phyloP scores from a whole-genome alignment of 2,113 vertebrate genomes.

The Rhinopithecus roxellana region DNA sequence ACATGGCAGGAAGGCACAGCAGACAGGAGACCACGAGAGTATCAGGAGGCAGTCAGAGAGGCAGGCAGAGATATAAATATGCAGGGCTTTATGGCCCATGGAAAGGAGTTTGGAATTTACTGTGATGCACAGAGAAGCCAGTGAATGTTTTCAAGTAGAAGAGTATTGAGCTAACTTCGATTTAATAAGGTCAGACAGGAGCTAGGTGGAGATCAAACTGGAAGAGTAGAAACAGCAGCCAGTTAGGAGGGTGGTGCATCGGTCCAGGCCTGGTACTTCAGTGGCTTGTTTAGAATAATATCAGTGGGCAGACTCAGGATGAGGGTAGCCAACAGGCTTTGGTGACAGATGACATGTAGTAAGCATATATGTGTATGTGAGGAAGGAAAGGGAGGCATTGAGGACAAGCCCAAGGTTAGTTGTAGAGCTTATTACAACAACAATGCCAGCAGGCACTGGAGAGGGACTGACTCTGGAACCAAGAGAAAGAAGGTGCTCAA shows the following conservation, averaged over 20 bases:
- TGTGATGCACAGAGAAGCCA: neutral
- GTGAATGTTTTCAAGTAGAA: neutral
- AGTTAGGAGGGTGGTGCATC: neutral
- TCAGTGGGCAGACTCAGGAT: neutral
- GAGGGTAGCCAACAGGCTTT: neutral
- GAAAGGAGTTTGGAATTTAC: neutral
- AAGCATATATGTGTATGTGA: neutral
- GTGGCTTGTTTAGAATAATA: neutral
- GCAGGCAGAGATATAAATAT: neutral
- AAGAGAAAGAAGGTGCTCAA: neutral
- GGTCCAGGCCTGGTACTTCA: neutral
- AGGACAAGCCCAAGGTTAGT: neutral
- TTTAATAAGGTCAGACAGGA: neutral
- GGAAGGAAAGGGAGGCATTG: neutral
- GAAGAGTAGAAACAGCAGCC: neutral
- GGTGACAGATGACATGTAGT: neutral
- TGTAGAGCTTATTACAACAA: neutral
- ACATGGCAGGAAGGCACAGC: neutral
- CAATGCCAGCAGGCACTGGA: neutral
- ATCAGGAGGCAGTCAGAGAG: neutral
- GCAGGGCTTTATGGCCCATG: neutral
- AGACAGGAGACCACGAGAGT: fast-evolving
- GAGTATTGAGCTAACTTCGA: neutral
- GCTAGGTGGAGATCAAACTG: neutral
- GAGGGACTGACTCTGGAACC: neutral